Percentiles rank a stretch among this genome's conserved stretches.
phyloP scores from a whole-genome alignment of 2,888 invertebrate genomes.

The Drosophila silvestris region DNA sequence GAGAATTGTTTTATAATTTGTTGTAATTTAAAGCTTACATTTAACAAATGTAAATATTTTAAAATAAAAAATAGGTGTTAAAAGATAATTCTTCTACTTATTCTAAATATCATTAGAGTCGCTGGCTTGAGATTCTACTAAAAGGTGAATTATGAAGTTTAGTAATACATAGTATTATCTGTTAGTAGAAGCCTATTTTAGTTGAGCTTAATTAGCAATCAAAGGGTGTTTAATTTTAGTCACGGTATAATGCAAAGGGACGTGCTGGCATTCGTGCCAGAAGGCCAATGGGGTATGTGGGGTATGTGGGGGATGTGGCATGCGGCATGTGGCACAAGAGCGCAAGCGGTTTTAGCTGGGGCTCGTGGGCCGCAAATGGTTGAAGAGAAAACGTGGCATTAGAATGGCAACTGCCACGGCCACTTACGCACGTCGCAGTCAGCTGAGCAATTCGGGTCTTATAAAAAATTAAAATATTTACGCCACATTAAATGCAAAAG shows the following conservation, averaged over 20 bases:
- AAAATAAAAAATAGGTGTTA: neutral
- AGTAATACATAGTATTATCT: neutral
- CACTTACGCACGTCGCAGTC: constrained; percentile 81
- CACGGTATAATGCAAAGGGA: constrained; percentile 45
- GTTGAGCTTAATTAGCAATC: neutral
- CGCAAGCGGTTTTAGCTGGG: constrained; percentile 7
- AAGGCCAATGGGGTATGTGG: constrained; percentile 33
- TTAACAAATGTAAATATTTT: neutral
- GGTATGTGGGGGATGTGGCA: constrained; percentile 31
- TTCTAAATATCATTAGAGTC: neutral
- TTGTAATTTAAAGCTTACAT: neutral
- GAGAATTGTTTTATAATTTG: neutral
- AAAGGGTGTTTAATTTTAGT: constrained; percentile 19
- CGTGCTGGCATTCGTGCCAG: constrained; percentile 54
- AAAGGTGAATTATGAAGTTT: neutral
- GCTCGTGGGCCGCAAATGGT: constrained; percentile 43
- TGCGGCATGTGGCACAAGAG: constrained; percentile 28
- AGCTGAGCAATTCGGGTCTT: constrained; percentile 73
- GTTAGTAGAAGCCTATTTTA: neutral
- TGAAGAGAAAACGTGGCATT: constrained; percentile 71
- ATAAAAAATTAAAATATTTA: constrained; percentile 82
- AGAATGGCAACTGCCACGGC: constrained; percentile 80
- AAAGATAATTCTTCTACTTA: neutral
- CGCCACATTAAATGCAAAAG: constrained; percentile 81
- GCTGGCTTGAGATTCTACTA: neutral